These are phyloP conservation scores for Campopleginae sp. DNA, from an alignment of 2,888 invertebrate species.

Conservation along the genomic window DNA sequence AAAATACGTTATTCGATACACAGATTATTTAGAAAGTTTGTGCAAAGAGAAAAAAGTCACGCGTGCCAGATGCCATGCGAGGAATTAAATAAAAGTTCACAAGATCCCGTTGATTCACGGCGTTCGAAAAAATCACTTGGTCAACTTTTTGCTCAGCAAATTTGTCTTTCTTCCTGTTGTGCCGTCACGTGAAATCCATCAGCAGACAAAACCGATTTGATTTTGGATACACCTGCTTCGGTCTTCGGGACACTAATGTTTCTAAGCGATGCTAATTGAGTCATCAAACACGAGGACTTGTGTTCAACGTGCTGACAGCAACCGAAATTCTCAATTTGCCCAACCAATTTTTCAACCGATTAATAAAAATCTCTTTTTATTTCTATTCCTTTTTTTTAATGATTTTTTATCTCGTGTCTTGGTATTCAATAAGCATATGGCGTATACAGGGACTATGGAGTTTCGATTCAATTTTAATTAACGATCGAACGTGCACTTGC, in stretches of 20 bases:
- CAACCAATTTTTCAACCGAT: neutral
- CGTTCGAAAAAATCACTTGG: conserved; percentile 14
- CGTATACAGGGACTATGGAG: neutral
- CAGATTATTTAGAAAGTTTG: conserved; percentile 44
- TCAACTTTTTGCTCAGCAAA: conserved; percentile 13
- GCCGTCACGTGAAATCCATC: conserved; percentile 21
- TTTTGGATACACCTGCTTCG: neutral
- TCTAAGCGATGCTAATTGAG: neutral
- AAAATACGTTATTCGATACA: neutral
- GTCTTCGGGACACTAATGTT: neutral
- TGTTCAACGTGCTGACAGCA: neutral
- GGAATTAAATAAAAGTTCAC: conserved; percentile 24
- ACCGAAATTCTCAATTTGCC: neutral
- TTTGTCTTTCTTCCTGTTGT: neutral
- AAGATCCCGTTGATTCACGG: neutral
- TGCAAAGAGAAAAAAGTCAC: neutral
- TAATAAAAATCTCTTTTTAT: neutral
- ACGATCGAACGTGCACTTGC: conserved; percentile 3
- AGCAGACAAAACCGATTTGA: neutral
- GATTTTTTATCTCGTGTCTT: neutral
- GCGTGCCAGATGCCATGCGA: conserved; percentile 9
- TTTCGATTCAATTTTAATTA: conserved; percentile 6
- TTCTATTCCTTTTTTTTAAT: no score
- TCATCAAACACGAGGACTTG: neutral
- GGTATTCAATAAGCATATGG: neutral